Conservation (phyloP, 1,140 invertebrate species). For the Aphaenogaster rudis region DNA sequence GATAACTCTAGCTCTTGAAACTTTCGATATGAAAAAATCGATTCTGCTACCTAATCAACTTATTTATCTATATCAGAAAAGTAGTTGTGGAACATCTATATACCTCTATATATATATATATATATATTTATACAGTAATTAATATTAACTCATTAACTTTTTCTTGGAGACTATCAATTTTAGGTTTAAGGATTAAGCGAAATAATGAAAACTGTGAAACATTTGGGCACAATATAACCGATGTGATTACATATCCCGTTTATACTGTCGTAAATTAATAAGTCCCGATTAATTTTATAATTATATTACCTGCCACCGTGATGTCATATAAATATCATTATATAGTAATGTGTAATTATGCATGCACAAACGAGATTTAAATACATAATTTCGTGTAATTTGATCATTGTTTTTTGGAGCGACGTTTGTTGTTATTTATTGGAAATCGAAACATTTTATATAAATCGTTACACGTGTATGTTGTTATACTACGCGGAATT, state of each 20-base stretch:
- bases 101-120: not conserved
- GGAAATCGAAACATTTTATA: not conserved
- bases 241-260: not conserved
- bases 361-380: not conserved
- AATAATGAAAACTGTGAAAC: not conserved
- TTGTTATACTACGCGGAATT: too few species aligned
- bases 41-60: not conserved
- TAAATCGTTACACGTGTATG: too few species aligned
- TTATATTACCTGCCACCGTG: not conserved
- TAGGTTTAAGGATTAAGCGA: not conserved
- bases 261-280: not conserved
- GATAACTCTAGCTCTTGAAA: not conserved
- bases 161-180: not conserved
- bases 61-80: too few species aligned
- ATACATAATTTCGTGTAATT: not conserved
- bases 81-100: too few species aligned
- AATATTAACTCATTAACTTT: not conserved
- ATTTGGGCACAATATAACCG: not conserved
- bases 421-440: not conserved
- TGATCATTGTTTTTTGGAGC: not conserved
- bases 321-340: not conserved
- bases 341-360: not conserved
- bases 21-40: not conserved
- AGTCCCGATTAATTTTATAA: slow-evolving; percentile 8
- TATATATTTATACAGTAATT: not conserved